Evolutionary conservation across 1,140 invertebrate species (phyloP).

Genomic region (Drosophila takahashii): DNA sequence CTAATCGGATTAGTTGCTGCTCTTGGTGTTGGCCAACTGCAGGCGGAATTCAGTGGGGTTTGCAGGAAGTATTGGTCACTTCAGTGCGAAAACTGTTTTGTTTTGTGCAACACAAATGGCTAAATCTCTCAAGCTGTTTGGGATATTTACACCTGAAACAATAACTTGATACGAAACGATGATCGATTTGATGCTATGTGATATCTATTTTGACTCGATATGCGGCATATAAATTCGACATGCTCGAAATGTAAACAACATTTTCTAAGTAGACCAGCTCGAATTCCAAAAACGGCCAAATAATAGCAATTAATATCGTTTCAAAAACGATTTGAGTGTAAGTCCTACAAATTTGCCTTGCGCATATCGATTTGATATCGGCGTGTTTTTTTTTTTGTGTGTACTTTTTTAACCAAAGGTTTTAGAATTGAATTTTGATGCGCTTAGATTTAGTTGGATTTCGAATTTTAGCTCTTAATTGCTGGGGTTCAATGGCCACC

Average conservation of each 20-base stretch:
- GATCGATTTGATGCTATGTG: too few relatives aligned
- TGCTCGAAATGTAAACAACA: too few relatives aligned
- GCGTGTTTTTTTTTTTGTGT: too few relatives aligned
- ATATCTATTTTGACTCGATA: too few relatives aligned
- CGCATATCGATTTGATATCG: too few relatives aligned
- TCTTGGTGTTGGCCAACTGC: constrained; percentile 37
- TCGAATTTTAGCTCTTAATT: constrained; percentile 15
- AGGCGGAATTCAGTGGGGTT: constrained; percentile 34
- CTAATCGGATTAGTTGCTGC: constrained; percentile 55
- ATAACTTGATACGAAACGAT: too few relatives aligned
- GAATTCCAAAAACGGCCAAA: too few relatives aligned
- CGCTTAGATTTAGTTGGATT: constrained; percentile 5
- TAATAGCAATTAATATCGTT: too few relatives aligned
- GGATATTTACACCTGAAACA: constrained; percentile 3
- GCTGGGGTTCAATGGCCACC: constrained; percentile 31
- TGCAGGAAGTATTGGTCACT: not conserved
- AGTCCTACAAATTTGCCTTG: too few relatives aligned
- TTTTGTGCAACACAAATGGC: constrained; percentile 16
- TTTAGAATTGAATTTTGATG: constrained; percentile 44
- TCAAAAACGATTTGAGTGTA: too few relatives aligned
- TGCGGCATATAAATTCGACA: too few relatives aligned
- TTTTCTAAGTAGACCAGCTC: too few relatives aligned
- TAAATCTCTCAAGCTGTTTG: constrained; percentile 28
- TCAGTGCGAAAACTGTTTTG: constrained; percentile 18
- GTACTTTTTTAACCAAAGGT: not conserved